Evolutionary conservation across 1,140 invertebrate genomes (phyloP).

Genomic region (Orchesella cincta): DNA sequence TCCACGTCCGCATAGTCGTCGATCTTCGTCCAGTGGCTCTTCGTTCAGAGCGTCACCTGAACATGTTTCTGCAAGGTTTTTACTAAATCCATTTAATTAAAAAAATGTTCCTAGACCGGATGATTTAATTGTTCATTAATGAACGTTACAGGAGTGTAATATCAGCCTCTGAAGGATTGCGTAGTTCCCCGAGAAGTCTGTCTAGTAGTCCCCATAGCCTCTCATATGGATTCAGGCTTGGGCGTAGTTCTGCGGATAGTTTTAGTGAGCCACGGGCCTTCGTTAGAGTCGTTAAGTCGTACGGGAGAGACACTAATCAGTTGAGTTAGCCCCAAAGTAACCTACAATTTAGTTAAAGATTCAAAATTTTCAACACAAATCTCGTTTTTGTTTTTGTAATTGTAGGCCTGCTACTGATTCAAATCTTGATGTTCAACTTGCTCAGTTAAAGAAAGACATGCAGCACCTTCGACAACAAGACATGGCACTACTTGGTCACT

Average conservation of each 20-base stretch:
- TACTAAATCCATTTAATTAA: background rate
- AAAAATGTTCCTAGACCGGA: too few species aligned
- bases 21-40: constrained; percentile 46
- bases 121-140: background rate
- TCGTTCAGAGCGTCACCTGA: constrained; percentile 46
- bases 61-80: constrained; percentile 30
- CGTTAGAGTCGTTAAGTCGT: constrained; percentile 50
- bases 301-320: too few species aligned
- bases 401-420: constrained; percentile 27
- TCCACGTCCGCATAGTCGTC: constrained; percentile 46
- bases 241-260: constrained; percentile 48
- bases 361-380: too few species aligned
- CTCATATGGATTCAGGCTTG: constrained; percentile 47
- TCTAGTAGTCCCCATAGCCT: constrained; percentile 50
- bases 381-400: too few species aligned
- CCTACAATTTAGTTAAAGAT: too few species aligned
- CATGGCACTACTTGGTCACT: constrained; percentile 49
- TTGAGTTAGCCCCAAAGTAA: too few species aligned
- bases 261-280: constrained; percentile 48
- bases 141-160: background rate
- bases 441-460: constrained; percentile 49
- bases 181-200: constrained; percentile 44
- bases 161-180: constrained; percentile 10
- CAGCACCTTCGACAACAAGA: constrained; percentile 49
- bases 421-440: constrained; percentile 43